Conservation (phyloP, 2,888 invertebrate genomes). For the Agrilus biguttatus region DNA sequence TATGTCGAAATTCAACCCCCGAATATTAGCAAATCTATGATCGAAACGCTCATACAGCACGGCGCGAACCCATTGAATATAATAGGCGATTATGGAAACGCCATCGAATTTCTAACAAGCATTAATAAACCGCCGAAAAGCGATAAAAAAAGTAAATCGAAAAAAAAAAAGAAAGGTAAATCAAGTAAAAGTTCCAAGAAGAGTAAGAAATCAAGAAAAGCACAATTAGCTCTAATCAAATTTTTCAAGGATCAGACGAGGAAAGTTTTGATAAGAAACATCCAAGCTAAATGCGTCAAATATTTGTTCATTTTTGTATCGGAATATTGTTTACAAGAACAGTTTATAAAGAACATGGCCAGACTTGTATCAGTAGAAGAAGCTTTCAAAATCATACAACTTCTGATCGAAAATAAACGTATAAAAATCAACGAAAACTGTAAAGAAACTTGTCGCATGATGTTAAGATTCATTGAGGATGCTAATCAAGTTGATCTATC, state of each 20-base stretch:
- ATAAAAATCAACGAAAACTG: not conserved
- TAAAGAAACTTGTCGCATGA: not conserved
- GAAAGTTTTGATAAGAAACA: constrained; percentile 11
- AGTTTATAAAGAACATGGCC: constrained; percentile 14
- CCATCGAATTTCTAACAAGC: constrained; percentile 19
- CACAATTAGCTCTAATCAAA: constrained; percentile 4
- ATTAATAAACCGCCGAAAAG: constrained; percentile 2
- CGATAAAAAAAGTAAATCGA: constrained; percentile 6
- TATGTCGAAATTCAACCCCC: constrained; percentile 16
- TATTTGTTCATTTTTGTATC: constrained; percentile 17
- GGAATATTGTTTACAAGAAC: constrained; percentile 13
- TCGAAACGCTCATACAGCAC: constrained; percentile 15
- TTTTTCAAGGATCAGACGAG: constrained; percentile 8
- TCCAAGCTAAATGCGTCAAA: constrained; percentile 15
- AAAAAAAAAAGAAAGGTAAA: constrained; percentile 5
- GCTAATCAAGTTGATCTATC: too few relatives aligned
- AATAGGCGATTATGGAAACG: constrained; percentile 18
- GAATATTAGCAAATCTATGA: constrained; percentile 13
- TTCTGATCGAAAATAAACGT: constrained; percentile 13
- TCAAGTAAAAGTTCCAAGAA: constrained; percentile 1
- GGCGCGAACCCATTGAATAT: constrained; percentile 21
- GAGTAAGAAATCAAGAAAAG: constrained; percentile 5
- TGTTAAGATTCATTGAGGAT: too few relatives aligned
- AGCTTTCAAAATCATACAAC: constrained; percentile 13
- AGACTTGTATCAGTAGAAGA: constrained; percentile 16